phyloP scores from a whole-genome alignment of 2,797 vertebrate genomes.

The Rousettus madagascariensis region DNA sequence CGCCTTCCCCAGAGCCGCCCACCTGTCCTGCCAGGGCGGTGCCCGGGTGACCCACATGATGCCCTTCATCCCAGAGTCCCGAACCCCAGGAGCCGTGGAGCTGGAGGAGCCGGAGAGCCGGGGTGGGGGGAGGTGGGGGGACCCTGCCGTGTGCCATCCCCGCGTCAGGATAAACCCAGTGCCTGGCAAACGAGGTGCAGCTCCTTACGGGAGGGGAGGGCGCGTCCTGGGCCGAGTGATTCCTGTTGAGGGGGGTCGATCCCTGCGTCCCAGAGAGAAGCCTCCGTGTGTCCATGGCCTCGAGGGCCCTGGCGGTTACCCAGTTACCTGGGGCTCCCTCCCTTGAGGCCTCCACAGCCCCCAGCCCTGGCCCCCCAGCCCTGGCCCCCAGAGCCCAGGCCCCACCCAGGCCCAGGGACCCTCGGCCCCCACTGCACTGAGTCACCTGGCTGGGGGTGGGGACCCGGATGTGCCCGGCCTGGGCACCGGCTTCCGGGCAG shows the following conservation, averaged over 20 bases:
- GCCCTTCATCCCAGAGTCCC: too few relatives aligned
- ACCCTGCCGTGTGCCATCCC: not conserved
- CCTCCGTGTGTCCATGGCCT: accelerated
- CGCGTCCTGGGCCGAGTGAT: accelerated
- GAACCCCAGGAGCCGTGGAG: not conserved
- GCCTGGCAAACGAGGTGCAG: not conserved
- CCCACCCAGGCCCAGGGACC: not conserved
- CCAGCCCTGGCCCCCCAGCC: not conserved
- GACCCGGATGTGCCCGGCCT: not conserved
- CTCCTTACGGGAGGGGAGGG: not conserved
- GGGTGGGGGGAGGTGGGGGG: too few relatives aligned
- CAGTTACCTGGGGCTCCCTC: not conserved
- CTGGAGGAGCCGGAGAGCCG: too few relatives aligned
- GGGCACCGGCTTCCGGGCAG: accelerated
- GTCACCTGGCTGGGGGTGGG: not conserved
- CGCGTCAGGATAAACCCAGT: not conserved
- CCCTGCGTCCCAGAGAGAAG: not conserved
- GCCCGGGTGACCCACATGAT: not conserved
- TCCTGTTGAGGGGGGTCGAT: accelerated
- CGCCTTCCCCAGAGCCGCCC: accelerated
- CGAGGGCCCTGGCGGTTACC: not conserved
- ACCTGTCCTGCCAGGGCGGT: not conserved
- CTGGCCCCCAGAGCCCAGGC: not conserved
- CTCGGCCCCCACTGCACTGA: not conserved
- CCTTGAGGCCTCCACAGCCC: not conserved